These are phyloP conservation scores for Mareca strepera DNA, from an alignment of 2,797 vertebrate species.

Conservation along the genomic window DNA sequence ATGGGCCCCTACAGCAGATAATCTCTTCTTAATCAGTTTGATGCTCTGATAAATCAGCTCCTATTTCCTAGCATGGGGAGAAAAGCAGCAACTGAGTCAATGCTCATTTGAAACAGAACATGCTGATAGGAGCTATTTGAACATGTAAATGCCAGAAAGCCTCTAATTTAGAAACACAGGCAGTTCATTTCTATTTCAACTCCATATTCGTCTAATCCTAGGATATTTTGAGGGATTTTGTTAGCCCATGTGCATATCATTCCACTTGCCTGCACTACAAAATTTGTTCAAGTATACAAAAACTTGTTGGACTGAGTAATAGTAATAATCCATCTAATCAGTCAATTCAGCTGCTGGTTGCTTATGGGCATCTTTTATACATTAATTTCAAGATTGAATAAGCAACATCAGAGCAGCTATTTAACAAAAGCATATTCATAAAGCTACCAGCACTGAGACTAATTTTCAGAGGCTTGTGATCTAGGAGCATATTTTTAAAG, in stretches of 20 bases:
- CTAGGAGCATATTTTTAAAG: slow-evolving; percentile 25
- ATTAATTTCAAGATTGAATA: slow-evolving; percentile 75
- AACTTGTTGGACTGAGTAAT: slow-evolving; percentile 71
- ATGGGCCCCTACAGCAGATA: slow-evolving; percentile 18
- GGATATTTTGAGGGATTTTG: slow-evolving; percentile 39
- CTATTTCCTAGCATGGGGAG: background rate
- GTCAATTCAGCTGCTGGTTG: slow-evolving; percentile 64
- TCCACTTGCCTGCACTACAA: slow-evolving; percentile 50
- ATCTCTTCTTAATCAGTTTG: slow-evolving; percentile 48
- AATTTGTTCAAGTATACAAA: slow-evolving; percentile 57
- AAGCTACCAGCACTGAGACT: slow-evolving; percentile 30
- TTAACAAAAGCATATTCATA: slow-evolving; percentile 66
- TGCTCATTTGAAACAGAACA: background rate
- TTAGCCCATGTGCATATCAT: slow-evolving; percentile 20
- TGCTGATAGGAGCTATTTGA: slow-evolving; percentile 5
- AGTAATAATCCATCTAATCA: slow-evolving; percentile 73
- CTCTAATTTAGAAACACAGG: slow-evolving; percentile 5
- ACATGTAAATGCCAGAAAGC: background rate
- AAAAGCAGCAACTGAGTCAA: background rate
- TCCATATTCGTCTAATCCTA: slow-evolving; percentile 19
- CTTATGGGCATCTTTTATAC: slow-evolving; percentile 66
- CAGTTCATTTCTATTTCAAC: slow-evolving; percentile 19
- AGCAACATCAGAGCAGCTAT: slow-evolving; percentile 72
- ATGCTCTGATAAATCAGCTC: slow-evolving; percentile 30
- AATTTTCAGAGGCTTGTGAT: slow-evolving; percentile 60